These are phyloP conservation scores for fruit fly (Drosophila melanogaster) DNA, from an alignment of 1,140 invertebrate species.

Conservation along the genomic window DNA sequence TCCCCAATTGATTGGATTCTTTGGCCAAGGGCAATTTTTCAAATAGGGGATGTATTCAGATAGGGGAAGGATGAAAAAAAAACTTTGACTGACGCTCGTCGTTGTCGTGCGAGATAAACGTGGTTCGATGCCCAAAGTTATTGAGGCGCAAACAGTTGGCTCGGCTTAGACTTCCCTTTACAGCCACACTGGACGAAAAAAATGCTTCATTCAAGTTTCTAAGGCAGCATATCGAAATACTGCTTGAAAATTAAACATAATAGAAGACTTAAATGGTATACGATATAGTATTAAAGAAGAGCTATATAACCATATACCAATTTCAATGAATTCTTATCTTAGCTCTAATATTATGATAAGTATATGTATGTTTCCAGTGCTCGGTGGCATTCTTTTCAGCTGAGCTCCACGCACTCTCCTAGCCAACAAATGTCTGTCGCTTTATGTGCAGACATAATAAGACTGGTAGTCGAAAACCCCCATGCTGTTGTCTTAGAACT, in stretches of 20 bases:
- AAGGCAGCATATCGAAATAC: no score
- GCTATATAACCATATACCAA: no score
- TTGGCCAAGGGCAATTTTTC: constrained; percentile 64
- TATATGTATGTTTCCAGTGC: constrained; percentile 5
- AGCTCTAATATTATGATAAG: neutral
- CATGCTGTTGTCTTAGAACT: constrained; percentile 48
- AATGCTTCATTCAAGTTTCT: no score
- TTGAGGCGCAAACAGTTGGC: constrained; percentile 78
- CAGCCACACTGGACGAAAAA: constrained; percentile 4
- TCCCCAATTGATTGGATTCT: constrained; percentile 2
- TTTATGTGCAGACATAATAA: constrained; percentile 73
- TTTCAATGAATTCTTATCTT: no score
- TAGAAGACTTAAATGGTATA: no score
- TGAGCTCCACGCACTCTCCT: neutral
- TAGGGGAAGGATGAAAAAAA: constrained; percentile 31
- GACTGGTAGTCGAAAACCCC: constrained; percentile 8
- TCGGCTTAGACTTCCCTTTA: constrained; percentile 26
- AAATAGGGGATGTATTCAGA: constrained; percentile 22
- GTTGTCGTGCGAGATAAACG: constrained; percentile 72
- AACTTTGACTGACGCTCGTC: constrained; percentile 80
- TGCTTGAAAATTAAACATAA: no score
- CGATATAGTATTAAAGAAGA: no score
- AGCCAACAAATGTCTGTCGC: constrained; percentile 64
- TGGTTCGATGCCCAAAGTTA: constrained; percentile 75
- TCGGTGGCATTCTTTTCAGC: neutral